These are phyloP conservation scores for Cenopis cana DNA, from an alignment of 2,888 invertebrate genomes.

Conservation along the genomic window DNA sequence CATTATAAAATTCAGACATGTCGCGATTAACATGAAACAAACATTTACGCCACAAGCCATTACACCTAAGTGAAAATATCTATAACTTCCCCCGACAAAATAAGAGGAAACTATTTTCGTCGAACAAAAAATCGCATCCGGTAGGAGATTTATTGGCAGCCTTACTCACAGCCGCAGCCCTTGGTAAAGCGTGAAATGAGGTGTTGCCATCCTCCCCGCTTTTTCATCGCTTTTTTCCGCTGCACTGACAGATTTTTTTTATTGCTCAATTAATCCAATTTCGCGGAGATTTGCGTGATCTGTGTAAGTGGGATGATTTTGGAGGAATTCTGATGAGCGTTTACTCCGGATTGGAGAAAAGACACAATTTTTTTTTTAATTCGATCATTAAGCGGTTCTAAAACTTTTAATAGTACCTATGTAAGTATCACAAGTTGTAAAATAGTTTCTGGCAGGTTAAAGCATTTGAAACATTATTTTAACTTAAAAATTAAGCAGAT, in stretches of 20 bases:
- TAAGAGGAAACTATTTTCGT: constrained; percentile 82
- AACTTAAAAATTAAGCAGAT: too few species aligned
- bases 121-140: constrained; percentile 82
- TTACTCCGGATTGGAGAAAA: background rate
- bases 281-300: constrained; percentile 57
- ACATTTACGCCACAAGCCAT: constrained; percentile 52
- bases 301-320: constrained; percentile 27
- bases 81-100: constrained; percentile 63
- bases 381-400: background rate
- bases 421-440: too few species aligned
- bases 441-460: too few species aligned
- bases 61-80: constrained; percentile 63
- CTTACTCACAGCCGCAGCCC: constrained; percentile 64
- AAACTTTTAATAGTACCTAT: too few species aligned
- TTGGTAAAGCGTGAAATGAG: constrained; percentile 83
- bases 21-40: constrained; percentile 40
- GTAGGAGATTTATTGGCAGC: constrained; percentile 76
- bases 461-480: too few species aligned
- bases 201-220: constrained; percentile 72
- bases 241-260: constrained; percentile 68
- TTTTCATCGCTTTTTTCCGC: constrained; percentile 56
- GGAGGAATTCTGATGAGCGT: background rate
- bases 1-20: background rate
- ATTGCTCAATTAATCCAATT: constrained; percentile 78
- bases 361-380: background rate